Evolutionary conservation across 2,113 vertebrate genomes (phyloP).

Genomic region (Aythya baeri): DNA sequence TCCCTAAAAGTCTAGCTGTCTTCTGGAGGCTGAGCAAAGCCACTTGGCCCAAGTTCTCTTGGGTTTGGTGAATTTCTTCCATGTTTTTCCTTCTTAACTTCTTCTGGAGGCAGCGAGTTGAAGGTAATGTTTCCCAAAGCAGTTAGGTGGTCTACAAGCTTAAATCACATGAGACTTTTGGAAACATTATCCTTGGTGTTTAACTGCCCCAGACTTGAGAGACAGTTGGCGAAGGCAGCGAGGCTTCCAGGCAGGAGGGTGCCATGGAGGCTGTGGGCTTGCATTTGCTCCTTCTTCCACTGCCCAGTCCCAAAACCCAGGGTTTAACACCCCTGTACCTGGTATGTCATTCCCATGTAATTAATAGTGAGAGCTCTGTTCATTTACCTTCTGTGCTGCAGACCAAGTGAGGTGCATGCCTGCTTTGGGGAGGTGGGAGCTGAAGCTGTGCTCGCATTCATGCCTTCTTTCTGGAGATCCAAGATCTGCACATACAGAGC

Average conservation of each 20-base stretch:
- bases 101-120: background rate
- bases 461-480: background rate
- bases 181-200: background rate
- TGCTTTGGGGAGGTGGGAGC: background rate
- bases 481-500: rapidly evolving
- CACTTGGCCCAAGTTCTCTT: background rate
- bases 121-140: constrained; percentile 29
- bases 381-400: background rate
- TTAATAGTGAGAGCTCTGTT: background rate
- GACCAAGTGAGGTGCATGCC: background rate
- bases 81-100: background rate
- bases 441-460: background rate
- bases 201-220: background rate
- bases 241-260: background rate
- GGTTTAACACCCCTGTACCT: background rate
- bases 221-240: background rate
- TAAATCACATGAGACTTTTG: background rate
- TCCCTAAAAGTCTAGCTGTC: background rate
- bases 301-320: background rate
- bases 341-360: background rate
- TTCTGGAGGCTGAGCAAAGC: constrained; percentile 3
- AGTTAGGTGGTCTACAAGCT: background rate
- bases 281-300: background rate
- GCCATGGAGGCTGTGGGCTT: background rate
- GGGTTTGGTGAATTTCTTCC: background rate